Conservation (phyloP, 2,797 vertebrate species). For the Tinamus major region DNA sequence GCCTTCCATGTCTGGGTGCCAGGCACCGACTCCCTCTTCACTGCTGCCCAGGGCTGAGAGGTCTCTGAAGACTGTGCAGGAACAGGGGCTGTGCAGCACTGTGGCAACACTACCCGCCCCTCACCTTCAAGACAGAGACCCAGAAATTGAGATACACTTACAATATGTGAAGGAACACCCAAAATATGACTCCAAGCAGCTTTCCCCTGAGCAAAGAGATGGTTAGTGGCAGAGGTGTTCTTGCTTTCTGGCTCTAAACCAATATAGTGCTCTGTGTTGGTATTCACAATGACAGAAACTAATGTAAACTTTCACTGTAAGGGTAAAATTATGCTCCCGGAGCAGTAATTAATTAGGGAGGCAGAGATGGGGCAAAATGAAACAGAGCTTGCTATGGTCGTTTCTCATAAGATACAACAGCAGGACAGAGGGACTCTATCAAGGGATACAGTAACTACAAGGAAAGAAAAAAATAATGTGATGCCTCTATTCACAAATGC, state of each 20-base stretch:
- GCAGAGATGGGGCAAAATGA: background rate
- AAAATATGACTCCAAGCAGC: background rate
- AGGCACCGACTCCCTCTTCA: background rate
- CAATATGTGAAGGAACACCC: background rate
- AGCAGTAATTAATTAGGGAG: background rate
- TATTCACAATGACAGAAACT: background rate
- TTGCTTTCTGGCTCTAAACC: background rate
- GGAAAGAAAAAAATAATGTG: fast-evolving
- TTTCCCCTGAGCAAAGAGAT: background rate
- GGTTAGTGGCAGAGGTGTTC: background rate
- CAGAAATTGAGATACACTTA: background rate
- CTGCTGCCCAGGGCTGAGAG: background rate
- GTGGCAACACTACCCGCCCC: background rate
- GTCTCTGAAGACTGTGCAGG: background rate
- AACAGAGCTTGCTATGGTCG: background rate
- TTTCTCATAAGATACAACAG: background rate
- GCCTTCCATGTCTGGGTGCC: background rate
- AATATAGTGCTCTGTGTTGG: background rate
- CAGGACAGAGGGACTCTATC: background rate
- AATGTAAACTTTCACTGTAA: background rate
- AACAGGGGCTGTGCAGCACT: background rate
- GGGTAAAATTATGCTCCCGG: background rate
- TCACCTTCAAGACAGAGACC: background rate
- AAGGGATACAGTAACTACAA: background rate
- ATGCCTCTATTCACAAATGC: background rate